These are phyloP conservation scores for Mesorhabditis spiculigera DNA, from an alignment of 2,888 invertebrate genomes.

Conservation along the genomic window DNA sequence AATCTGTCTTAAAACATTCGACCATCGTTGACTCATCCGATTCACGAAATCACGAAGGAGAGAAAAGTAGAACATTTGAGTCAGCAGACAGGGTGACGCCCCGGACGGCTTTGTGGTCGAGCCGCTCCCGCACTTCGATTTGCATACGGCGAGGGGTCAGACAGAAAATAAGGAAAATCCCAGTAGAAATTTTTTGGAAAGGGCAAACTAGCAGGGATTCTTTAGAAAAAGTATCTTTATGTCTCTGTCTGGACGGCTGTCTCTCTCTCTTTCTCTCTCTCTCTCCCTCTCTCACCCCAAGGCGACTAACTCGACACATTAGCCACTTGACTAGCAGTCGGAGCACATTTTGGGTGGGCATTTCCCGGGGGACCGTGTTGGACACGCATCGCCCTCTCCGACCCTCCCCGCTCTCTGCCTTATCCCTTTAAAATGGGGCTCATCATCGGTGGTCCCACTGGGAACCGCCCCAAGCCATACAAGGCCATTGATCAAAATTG, in stretches of 20 bases:
- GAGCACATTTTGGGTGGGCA: slow-evolving; percentile 14
- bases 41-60: too few relatives aligned
- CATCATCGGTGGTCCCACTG: too few relatives aligned
- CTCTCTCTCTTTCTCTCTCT: slow-evolving; percentile 16
- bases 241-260: slow-evolving; percentile 14
- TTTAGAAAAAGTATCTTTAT: too few relatives aligned
- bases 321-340: not conserved
- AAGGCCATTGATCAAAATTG: too few relatives aligned
- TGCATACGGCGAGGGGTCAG: slow-evolving; percentile 12
- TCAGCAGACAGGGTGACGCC: slow-evolving; percentile 11
- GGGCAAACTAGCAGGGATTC: too few relatives aligned
- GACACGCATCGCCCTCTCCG: slow-evolving; percentile 11
- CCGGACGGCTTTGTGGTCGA: not conserved
- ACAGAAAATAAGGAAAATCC: too few relatives aligned
- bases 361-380: slow-evolving; percentile 13
- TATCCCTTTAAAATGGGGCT: slow-evolving; percentile 13
- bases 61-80: not conserved
- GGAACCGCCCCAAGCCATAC: too few relatives aligned
- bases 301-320: slow-evolving; percentile 2
- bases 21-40: too few relatives aligned
- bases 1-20: too few relatives aligned
- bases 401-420: slow-evolving; percentile 8
- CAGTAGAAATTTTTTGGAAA: too few relatives aligned
- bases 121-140: slow-evolving; percentile 8
- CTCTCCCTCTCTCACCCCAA: slow-evolving; percentile 8